Percentiles rank a stretch among this genome's conserved stretches.
Conservation (phyloP, 1,140 invertebrate species). For the Trachymyrmex cornetzi region DNA sequence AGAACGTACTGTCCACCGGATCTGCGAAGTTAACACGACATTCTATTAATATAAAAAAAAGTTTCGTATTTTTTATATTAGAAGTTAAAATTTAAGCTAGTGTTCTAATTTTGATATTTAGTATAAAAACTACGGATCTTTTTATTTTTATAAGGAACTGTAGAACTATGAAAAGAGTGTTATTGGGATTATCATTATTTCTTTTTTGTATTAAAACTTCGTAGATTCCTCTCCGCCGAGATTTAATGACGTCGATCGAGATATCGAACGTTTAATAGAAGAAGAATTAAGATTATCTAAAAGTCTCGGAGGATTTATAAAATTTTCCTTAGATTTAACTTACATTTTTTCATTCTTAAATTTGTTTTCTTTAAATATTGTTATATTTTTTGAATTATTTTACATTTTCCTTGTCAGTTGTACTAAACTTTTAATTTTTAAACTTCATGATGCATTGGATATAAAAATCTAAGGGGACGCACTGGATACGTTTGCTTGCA, state of each 20-base stretch:
- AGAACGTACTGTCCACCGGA: slow-evolving; percentile 2
- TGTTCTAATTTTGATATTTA: too few relatives aligned
- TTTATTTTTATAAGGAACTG: too few relatives aligned
- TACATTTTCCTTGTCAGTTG: background rate
- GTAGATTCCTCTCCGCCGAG: too few relatives aligned
- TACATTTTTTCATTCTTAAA: background rate
- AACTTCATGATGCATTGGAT: too few relatives aligned
- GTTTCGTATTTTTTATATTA: too few relatives aligned
- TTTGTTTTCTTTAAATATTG: background rate
- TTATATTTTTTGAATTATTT: background rate
- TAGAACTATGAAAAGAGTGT: too few relatives aligned
- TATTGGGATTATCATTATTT: too few relatives aligned
- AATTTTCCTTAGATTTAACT: background rate
- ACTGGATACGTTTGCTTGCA: slow-evolving; percentile 84
- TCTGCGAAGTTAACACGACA: too few relatives aligned
- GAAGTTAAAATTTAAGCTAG: too few relatives aligned
- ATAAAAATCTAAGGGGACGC: background rate
- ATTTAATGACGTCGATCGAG: slow-evolving; percentile 16
- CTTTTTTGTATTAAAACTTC: too few relatives aligned
- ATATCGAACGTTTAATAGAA: slow-evolving; percentile 7
- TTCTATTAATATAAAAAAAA: too few relatives aligned
- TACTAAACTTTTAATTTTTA: background rate
- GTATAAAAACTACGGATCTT: too few relatives aligned
- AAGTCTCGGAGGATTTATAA: background rate
- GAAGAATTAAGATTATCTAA: slow-evolving; percentile 3